phyloP scores from a whole-genome alignment of 2,888 invertebrate species.

The Xestia ashworthii region DNA sequence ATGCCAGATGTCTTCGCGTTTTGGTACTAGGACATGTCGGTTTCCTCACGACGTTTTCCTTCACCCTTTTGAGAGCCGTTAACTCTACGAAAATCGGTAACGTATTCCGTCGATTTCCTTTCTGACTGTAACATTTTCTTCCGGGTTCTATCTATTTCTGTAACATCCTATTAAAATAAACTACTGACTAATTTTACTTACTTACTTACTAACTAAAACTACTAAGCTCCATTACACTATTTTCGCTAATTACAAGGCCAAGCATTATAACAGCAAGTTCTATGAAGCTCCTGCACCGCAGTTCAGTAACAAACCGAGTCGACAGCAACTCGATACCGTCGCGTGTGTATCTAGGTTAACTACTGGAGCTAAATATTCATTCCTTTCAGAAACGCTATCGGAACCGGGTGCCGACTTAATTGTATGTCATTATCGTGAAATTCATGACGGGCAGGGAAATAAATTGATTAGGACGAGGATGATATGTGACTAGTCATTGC shows the following conservation, averaged over 20 bases:
- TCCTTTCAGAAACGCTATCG: conserved; percentile 43
- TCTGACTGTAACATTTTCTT: neutral
- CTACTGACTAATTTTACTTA: too few species aligned
- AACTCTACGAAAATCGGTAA: neutral
- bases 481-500: neutral
- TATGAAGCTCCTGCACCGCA: neutral
- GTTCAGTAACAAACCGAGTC: neutral
- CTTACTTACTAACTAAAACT: too few species aligned
- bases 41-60: too few species aligned
- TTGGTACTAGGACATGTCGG: too few species aligned
- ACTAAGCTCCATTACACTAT: too few species aligned
- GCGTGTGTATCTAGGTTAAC: conserved; percentile 61
- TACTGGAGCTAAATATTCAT: conserved; percentile 53
- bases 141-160: neutral
- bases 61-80: too few species aligned
- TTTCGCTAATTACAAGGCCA: neutral
- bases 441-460: neutral
- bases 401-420: conserved; percentile 44
- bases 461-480: neutral
- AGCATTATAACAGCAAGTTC: neutral
- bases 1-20: too few species aligned
- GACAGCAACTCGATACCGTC: conserved; percentile 31
- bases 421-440: conserved; percentile 45
- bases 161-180: neutral
- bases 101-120: neutral